These are phyloP conservation scores for Plagodis pulveraria DNA, from an alignment of 2,888 invertebrate genomes.

Conservation along the genomic window DNA sequence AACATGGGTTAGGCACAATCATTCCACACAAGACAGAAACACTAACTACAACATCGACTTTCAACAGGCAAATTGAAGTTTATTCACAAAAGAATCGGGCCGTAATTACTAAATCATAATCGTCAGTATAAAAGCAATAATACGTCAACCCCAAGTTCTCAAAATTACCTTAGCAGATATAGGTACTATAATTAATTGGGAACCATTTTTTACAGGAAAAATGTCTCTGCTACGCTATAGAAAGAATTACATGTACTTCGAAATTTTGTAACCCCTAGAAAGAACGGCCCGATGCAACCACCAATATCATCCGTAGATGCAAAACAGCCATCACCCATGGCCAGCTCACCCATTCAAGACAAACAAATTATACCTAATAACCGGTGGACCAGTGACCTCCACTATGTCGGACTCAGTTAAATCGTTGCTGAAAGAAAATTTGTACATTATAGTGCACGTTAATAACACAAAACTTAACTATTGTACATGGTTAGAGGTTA, in stretches of 20 bases:
- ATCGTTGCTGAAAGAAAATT: conserved; percentile 79
- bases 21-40: conserved; percentile 31
- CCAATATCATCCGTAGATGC: conserved; percentile 32
- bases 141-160: too few relatives aligned
- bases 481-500: conserved; percentile 49
- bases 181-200: not conserved
- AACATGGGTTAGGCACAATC: conserved; percentile 22
- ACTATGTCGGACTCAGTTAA: conserved; percentile 62
- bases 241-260: too few relatives aligned
- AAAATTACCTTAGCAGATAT: too few relatives aligned
- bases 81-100: conserved; percentile 59
- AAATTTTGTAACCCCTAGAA: not conserved
- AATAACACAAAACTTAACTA: conserved; percentile 40
- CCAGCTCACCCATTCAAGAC: conserved; percentile 40
- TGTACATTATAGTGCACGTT: conserved; percentile 56
- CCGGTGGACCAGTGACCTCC: conserved; percentile 59
- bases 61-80: conserved; percentile 42
- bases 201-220: not conserved
- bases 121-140: too few relatives aligned
- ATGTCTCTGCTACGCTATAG: not conserved
- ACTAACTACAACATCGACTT: conserved; percentile 31
- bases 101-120: conserved; percentile 7
- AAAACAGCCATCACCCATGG: conserved; percentile 53
- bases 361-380: conserved; percentile 74
- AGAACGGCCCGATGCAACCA: conserved; percentile 33